These are phyloP conservation scores for Trichoplusia ni DNA, from an alignment of 1,140 invertebrate genomes.

Conservation along the genomic window DNA sequence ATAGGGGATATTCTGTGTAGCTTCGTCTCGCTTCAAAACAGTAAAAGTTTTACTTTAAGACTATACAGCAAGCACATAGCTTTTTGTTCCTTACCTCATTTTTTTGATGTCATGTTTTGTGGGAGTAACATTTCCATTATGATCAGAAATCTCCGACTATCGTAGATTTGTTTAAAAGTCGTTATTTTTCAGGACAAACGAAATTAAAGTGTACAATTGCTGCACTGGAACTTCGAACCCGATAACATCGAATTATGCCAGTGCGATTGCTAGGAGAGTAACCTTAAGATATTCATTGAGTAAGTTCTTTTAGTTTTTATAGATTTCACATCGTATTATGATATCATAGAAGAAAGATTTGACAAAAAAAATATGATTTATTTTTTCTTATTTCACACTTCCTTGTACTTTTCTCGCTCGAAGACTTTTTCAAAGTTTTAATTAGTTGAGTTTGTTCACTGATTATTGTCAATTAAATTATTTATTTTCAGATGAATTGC, in stretches of 20 bases:
- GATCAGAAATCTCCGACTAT: too few species aligned
- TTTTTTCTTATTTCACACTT: background rate
- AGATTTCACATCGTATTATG: too few species aligned
- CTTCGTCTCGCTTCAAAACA: too few species aligned
- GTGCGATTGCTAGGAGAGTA: background rate
- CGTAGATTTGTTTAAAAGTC: too few species aligned
- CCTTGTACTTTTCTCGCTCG: background rate
- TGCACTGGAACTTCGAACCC: constrained; percentile 34
- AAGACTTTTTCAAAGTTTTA: too few species aligned
- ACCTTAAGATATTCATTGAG: constrained; percentile 17
- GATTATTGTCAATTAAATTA: too few species aligned
- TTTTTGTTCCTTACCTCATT: too few species aligned
- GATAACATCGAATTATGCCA: constrained; percentile 23
- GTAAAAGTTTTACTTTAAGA: too few species aligned
- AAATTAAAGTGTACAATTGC: constrained; percentile 35
- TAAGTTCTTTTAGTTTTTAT: constrained; percentile 2
- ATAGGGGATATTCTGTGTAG: too few species aligned
- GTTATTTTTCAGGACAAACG: constrained; percentile 19
- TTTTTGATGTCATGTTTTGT: background rate
- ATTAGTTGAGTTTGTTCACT: too few species aligned
- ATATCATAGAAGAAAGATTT: background rate
- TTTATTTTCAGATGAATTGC: constrained; percentile 23
- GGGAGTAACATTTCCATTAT: background rate
- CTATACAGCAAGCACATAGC: too few species aligned
- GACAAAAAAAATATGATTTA: background rate